Conservation (phyloP, 1,140 invertebrate genomes). For the Brachionus koreanus region DNA sequence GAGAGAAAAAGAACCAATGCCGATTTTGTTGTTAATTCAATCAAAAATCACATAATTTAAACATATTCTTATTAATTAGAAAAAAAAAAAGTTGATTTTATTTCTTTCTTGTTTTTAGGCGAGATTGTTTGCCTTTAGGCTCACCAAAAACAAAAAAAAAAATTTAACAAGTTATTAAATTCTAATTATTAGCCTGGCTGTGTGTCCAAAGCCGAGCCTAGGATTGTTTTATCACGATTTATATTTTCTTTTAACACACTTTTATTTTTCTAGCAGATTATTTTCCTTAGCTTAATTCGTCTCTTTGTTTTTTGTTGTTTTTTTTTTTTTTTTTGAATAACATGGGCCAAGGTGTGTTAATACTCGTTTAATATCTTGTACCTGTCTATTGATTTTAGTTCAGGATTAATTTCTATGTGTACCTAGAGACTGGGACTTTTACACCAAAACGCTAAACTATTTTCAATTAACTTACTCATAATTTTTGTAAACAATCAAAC, state of each 20-base stretch:
- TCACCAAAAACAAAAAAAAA: not conserved
- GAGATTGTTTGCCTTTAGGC: not conserved
- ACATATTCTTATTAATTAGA: slow-evolving; percentile 17
- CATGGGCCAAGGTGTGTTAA: not conserved
- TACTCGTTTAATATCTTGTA: slow-evolving; percentile 32
- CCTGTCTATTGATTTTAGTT: not conserved
- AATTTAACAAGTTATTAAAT: slow-evolving; percentile 36
- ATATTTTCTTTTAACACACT: slow-evolving; percentile 24
- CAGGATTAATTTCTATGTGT: not conserved
- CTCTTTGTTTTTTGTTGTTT: not conserved
- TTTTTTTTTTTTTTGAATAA: not conserved
- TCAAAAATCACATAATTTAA: slow-evolving; percentile 41
- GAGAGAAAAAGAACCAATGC: not conserved
- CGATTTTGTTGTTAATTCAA: slow-evolving; percentile 5
- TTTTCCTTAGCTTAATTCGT: not conserved
- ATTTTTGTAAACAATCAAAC: too few species aligned
- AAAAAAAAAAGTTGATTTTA: not conserved
- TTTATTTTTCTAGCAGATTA: slow-evolving; percentile 20
- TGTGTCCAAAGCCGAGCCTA: slow-evolving; percentile 21
- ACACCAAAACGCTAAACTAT: not conserved
- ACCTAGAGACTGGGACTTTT: not conserved
- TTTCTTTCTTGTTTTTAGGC: not conserved
- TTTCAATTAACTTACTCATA: not conserved
- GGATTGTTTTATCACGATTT: slow-evolving; percentile 36
- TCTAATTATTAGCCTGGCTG: not conserved